phyloP scores from a whole-genome alignment of 92 coral and sea anemone genomes.

The Zoanthus gigantus region DNA sequence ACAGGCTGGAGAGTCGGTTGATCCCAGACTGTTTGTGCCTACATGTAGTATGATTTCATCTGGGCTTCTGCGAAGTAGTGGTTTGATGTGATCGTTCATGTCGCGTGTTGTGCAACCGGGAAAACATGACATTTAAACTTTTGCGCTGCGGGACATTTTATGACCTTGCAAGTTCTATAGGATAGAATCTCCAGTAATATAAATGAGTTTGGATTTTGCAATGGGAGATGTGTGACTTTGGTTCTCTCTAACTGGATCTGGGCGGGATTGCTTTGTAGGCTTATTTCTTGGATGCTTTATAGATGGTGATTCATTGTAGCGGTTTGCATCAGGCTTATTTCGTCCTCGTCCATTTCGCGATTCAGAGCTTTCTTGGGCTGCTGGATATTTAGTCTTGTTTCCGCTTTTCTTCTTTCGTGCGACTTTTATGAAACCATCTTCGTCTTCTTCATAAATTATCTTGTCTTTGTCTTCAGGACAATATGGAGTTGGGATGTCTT shows the following conservation, averaged over 20 bases:
- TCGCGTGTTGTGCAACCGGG: not conserved
- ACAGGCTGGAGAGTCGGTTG: constrained; percentile 33
- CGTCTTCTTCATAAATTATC: constrained; percentile 10
- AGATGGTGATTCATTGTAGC: constrained; percentile 18
- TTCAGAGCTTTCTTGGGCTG: constrained; percentile 36
- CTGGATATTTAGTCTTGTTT: constrained; percentile 30
- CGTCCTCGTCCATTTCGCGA: constrained; percentile 2
- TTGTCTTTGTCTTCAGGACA: constrained; percentile 21
- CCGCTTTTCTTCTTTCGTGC: constrained; percentile 34
- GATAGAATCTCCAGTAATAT: no score
- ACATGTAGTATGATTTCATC: constrained; percentile 60
- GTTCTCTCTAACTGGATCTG: no score
- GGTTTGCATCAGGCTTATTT: constrained; percentile 24
- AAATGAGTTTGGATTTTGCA: constrained; percentile 48
- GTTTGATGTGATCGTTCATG: constrained; percentile 66
- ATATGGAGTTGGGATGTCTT: constrained; percentile 34
- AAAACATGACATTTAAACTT: no score
- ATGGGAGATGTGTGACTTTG: not conserved
- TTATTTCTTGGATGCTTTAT: not conserved
- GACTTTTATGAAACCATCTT: constrained; percentile 31
- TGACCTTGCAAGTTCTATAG: no score
- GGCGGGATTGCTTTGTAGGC: no score
- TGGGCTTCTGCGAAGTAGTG: constrained; percentile 58
- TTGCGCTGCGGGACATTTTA: no score
- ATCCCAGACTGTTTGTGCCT: constrained; percentile 65